phyloP scores from a whole-genome alignment of 1,140 invertebrate species.

The Augochlora pura region DNA sequence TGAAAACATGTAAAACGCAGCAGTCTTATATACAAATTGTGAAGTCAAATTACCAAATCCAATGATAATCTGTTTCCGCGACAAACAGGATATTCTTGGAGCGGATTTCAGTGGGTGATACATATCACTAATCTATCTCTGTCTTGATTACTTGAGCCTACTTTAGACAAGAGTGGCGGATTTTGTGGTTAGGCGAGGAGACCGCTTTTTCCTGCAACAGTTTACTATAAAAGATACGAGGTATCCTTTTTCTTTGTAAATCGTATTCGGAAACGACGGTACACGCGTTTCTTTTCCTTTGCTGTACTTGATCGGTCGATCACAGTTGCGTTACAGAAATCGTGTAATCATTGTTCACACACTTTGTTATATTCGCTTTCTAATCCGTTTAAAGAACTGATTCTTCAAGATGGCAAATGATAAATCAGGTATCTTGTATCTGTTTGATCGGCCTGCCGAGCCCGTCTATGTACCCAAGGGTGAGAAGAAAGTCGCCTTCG shows the following conservation, averaged over 20 bases:
- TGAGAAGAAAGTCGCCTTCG: constrained; percentile 81
- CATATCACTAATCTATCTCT: too few species aligned
- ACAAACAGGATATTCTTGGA: too few species aligned
- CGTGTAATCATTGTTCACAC: background rate
- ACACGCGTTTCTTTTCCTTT: too few species aligned
- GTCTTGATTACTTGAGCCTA: background rate
- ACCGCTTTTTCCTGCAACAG: constrained; percentile 43
- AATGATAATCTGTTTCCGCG: too few species aligned
- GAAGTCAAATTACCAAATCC: too few species aligned
- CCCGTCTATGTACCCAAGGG: constrained; percentile 86
- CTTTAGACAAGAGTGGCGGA: constrained; percentile 4
- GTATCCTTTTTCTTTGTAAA: background rate
- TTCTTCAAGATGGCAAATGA: constrained; percentile 52
- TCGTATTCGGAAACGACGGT: too few species aligned
- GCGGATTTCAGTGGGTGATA: too few species aligned
- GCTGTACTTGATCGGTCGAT: too few species aligned
- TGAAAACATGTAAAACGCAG: too few species aligned
- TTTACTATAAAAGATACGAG: constrained; percentile 36
- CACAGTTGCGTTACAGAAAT: too few species aligned
- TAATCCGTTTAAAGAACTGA: background rate
- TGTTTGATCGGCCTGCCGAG: constrained; percentile 89
- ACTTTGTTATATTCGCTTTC: background rate
- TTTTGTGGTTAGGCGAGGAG: constrained; percentile 40
- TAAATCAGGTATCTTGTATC: constrained; percentile 77
- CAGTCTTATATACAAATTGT: too few species aligned